Base-by-base conservation (phyloP, 2,797 vertebrate genomes). In the Intellagama lesueurii region DNA sequence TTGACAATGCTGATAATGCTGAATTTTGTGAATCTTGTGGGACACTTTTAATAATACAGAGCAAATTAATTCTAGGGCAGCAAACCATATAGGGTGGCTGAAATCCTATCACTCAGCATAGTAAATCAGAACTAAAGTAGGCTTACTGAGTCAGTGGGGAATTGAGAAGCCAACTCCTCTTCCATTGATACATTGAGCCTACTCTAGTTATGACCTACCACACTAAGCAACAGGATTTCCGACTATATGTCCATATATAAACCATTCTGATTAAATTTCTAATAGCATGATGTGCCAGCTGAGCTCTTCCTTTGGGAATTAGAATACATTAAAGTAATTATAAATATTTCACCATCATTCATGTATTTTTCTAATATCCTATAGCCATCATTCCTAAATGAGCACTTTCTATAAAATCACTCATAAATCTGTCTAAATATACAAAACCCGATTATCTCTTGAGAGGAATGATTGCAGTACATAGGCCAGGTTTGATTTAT, bases 271-370 rank as follows among this genome's bases (percentile, higher is more conserved):
- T 92, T 94, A 94, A 93, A 82, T 83, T 76, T 75, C 73, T 92
- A 92, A 90, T 86, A 90, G 86, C 66, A 32, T 93, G 88, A 92
- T 92, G 76, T 94, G 22, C 82, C 60, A 40, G 2, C 12, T 28
- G 66, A 87, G 88, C 35, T 90, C 86, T 88, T 83, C 56, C 92
- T 88, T 84, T 47, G 79, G 80, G 90, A 94, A 89, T 91, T 94
- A 91, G 86, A 90, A 92, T 92, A 90, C 86, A 88, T 95, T 94
- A 92, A 91, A 92, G 77, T 79, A 93, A 94, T 90, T 92, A 30
- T 90, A 90, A 93, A 92, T 95, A 93, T 95, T 94, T 94, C 87
- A 87, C 91, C 87, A 86, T 69, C 24, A 92, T 94, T 94, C 94
- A 94, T 94, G 86, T 93, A 91, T 70, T 95, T 0, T 49, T 49